Evolutionary conservation across 1,140 invertebrate genomes (phyloP).

Genomic region (Sinella curviseta): DNA sequence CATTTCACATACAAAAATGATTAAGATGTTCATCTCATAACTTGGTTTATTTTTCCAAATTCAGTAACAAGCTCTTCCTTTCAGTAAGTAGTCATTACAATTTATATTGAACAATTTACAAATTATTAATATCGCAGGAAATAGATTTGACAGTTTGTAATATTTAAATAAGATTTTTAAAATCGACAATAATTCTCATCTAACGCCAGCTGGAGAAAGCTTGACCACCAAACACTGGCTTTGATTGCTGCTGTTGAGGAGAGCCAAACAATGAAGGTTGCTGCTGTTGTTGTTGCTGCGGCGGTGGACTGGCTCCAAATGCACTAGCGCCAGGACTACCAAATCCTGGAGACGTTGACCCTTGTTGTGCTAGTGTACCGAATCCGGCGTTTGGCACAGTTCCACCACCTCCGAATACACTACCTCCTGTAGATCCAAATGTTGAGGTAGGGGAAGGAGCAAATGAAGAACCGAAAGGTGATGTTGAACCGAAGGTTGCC

Average conservation of each 20-base stretch:
- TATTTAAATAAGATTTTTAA: too few species aligned
- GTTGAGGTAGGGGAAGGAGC: constrained; percentile 23
- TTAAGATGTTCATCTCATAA: too few species aligned
- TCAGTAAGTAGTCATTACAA: too few species aligned
- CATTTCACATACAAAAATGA: too few species aligned
- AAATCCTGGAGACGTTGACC: background rate
- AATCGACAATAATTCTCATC: too few species aligned
- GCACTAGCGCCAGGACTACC: background rate
- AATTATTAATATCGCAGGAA: too few species aligned
- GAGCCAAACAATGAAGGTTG: background rate
- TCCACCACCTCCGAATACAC: constrained; percentile 31
- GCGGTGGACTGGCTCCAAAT: background rate
- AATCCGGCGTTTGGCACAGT: constrained; percentile 7
- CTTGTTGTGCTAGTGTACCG: background rate
- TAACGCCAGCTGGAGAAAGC: constrained; percentile 39
- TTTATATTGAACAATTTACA: too few species aligned
- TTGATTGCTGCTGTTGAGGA: constrained; percentile 13
- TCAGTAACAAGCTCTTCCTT: too few species aligned
- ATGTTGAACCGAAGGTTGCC: background rate
- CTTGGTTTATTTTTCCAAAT: too few species aligned
- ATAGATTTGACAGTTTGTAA: too few species aligned
- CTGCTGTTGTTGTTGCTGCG: background rate
- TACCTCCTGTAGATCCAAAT: background rate
- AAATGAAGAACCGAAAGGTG: constrained; percentile 35
- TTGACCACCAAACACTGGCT: constrained; percentile 9